Evolutionary conservation across 2,888 invertebrate genomes (phyloP).

Genomic region (Tachina grossa): DNA sequence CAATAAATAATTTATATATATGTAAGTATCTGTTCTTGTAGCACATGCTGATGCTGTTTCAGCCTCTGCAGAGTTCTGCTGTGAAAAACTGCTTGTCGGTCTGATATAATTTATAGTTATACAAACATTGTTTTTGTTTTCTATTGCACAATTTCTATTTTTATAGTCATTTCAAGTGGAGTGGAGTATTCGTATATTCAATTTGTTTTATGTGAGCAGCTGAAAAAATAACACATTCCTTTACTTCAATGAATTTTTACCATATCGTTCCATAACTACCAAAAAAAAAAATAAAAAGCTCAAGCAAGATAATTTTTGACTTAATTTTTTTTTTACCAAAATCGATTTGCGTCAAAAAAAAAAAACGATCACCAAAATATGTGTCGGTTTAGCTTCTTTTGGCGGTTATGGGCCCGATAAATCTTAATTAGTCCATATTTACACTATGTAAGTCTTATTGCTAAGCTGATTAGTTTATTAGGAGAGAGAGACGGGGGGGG

Average conservation of each 20-base stretch:
- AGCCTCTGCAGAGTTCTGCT: conserved; percentile 15
- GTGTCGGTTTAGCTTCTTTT: no score
- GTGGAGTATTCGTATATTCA: no score
- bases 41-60: conserved; percentile 27
- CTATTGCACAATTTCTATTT: neutral
- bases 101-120: conserved; percentile 35
- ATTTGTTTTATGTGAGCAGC: neutral
- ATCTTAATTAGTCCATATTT: no score
- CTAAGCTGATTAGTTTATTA: no score
- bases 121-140: conserved; percentile 11
- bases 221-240: conserved; percentile 12
- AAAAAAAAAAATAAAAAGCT: no score
- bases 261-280: neutral
- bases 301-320: no score
- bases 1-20: conserved; percentile 56
- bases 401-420: no score
- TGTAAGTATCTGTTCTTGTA: neutral
- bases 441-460: no score
- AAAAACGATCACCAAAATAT: no score
- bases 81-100: neutral
- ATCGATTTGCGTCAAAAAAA: no score
- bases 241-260: neutral
- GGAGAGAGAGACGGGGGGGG: no score
- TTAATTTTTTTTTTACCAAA: no score
- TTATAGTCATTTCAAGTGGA: neutral